Evolutionary conservation across 2,113 vertebrate genomes (phyloP), one percentile per base, ranked within the genome.

Genomic region (Ochotona princeps): DNA sequence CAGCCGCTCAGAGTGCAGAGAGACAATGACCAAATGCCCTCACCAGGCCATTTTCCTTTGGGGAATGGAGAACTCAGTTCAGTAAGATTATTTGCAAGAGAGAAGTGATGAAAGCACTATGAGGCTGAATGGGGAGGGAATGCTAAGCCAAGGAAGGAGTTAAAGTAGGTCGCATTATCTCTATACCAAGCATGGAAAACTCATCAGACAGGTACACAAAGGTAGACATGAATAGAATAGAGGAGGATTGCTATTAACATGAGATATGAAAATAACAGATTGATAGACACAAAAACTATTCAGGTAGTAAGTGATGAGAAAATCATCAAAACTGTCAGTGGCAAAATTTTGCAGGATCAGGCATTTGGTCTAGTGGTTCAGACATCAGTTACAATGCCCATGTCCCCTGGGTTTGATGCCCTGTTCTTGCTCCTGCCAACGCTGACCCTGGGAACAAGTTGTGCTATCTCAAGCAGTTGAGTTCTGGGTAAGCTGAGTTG

Each of bases 1-100:
- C 91, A 96, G 92, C 78, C 74, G 75, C 79, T 1, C 57, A 83
- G 65, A 51, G 72, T 96, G 25, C 1, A 25, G 75, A 30, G 88
- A 86, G 79, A 73, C 51, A 69, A 90, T 75, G 69, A 61, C 65
- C 72, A 91, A 35, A 35, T 15, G 61, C 83, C 91, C 66, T 83
- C 73, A 2, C 47, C 63, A 9, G 44, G 9, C n/a, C 8, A 2
- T 6, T 61, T 69, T 83, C 67, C 23, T 75, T 44, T 38, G 30
- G 7, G 4, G 35, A 51, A 11, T n/a, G 26, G 14, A 35, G 5
- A 4, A 79, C 70, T 87, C 8, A 49, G 51, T 7, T 75, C 15
- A 35, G 0, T 25, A 66, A 72, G 54, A 10, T 32, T 82, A 30
- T 35, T 17, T 38, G 9, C 61, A 23, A 66, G 78, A 79, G 25